Base-by-base conservation (phyloP, 1,140 invertebrate species). In the Leptinotarsa lineolata region DNA sequence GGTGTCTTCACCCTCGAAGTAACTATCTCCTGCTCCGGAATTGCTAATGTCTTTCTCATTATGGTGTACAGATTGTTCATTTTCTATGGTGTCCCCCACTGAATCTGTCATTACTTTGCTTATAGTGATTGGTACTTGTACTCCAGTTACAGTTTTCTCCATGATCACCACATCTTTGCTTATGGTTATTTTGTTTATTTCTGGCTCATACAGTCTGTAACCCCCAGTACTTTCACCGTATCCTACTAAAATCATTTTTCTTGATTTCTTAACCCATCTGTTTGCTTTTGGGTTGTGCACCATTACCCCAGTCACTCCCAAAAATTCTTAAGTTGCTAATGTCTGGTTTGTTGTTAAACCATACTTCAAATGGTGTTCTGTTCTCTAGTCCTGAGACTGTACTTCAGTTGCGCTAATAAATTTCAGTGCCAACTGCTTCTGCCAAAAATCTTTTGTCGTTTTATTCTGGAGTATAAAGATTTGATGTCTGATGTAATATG, bases 401-500 rank as follows among this genome's bases (percentile, higher is more conserved):
- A 15, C 13, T 15, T 16, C 39, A 20, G 59, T 71, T 22, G 4
- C 18, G 65, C 16, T 64, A 18, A 67, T 54, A 24, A 12, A 24
- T 59, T 11, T 48, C 75, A 73, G 22, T 66, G 74, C 11, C 76
- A 60, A 72, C 79, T 80, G 80, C 83, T 69, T 86, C 85, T 22
- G 80, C 84, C 84, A 84, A 86, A 76, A 82, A 83, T 18, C 24
- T 69, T 72, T 78, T 77, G 16, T 68, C 24, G 2, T 61, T 22
- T 61, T 61, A n/a, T 61, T 61, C 20, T n/a, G 60, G 18, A 1
- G 20, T 61, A 22, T 22, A 2, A 22, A 4, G 15, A 22, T 21
- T 22, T 20, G 20, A 13, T 21, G 18, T 61, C 22, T 61, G 60
- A 20, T 61, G 4, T 6, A 24, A 24, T 24, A 30, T 30, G 24